phyloP scores from a whole-genome alignment of 2,888 invertebrate species.

The Drosophila meridiana region DNA sequence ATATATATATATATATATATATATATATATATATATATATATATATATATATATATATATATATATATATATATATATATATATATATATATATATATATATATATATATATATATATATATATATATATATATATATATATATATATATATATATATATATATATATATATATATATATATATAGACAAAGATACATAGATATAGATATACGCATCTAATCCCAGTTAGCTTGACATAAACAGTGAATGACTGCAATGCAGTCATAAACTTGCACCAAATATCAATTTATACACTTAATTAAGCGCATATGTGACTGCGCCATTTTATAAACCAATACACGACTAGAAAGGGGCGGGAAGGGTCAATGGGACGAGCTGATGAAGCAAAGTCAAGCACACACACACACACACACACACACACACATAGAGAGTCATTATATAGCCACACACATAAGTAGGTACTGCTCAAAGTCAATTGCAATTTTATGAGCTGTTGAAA shows the following conservation, averaged over 20 bases:
- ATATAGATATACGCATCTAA: constrained; percentile 25
- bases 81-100: no score
- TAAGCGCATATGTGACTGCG: constrained; percentile 80
- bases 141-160: no score
- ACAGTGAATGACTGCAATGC: constrained; percentile 67
- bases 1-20: no score
- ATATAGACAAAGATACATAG: no score
- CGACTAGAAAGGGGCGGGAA: not conserved
- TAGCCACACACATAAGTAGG: constrained; percentile 11
- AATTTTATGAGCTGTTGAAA: constrained; percentile 79
- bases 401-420: constrained; percentile 1
- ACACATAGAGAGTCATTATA: constrained; percentile 18
- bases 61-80: no score
- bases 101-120: no score
- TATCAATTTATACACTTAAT: constrained; percentile 80
- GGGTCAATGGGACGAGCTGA: not conserved
- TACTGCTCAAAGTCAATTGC: constrained; percentile 70
- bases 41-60: no score
- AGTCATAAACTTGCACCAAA: constrained; percentile 76
- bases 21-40: no score
- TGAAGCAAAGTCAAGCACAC: constrained; percentile 6
- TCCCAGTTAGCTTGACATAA: constrained; percentile 56
- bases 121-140: no score
- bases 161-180: no score
- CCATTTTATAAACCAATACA: constrained; percentile 53